phyloP scores from a whole-genome alignment of 2,797 vertebrate species.

The Sphenopsis melanotis region DNA sequence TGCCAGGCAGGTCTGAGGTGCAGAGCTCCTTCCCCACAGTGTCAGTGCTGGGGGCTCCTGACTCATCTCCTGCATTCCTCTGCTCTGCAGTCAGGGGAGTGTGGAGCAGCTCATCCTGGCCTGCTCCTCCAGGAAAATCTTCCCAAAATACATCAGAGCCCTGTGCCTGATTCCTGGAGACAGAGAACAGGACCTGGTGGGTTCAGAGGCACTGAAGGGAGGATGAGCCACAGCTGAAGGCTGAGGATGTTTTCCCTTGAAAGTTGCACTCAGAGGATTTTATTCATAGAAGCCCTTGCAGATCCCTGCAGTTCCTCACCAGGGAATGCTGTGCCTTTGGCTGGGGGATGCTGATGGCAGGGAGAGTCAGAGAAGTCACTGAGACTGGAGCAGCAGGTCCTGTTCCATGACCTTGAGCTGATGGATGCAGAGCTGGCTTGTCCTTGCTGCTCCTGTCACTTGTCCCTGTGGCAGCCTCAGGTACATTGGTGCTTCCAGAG shows the following conservation, averaged over 20 bases:
- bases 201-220: not conserved
- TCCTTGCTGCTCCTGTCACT: not conserved
- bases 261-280: not conserved
- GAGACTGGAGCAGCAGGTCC: not conserved
- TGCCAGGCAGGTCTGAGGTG: not conserved
- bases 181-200: not conserved
- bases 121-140: not conserved
- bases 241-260: not conserved
- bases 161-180: not conserved
- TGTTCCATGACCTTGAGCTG: not conserved
- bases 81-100: not conserved
- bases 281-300: not conserved
- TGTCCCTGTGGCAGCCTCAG: not conserved
- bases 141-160: not conserved
- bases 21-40: not conserved
- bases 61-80: not conserved
- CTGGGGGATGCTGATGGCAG: not conserved
- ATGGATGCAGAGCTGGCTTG: not conserved
- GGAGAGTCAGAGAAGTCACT: not conserved
- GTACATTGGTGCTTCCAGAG: accelerated
- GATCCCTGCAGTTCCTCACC: not conserved
- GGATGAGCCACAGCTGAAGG: not conserved
- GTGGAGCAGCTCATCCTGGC: not conserved
- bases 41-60: not conserved
- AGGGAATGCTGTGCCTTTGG: not conserved